Conservation (phyloP, 2,113 vertebrate genomes). For the Megalops atlanticus region DNA sequence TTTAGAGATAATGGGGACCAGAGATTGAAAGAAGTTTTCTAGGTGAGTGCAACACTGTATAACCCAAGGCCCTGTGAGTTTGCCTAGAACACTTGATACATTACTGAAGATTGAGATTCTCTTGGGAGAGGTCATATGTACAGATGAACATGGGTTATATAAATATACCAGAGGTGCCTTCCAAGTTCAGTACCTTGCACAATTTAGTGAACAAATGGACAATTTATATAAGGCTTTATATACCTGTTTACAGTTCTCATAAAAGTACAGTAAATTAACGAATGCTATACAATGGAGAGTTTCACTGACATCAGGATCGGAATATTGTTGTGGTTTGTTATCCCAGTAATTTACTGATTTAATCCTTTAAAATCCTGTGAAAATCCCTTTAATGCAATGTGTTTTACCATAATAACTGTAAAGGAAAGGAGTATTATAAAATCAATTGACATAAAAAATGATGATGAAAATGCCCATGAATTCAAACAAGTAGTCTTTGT, state of each 20-base stretch:
- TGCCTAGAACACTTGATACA: background rate
- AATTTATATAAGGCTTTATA: background rate
- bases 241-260: background rate
- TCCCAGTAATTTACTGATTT: conserved; percentile 13
- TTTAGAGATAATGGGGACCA: no score
- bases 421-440: background rate
- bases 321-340: no score
- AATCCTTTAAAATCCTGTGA: conserved; percentile 49
- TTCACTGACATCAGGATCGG: no score
- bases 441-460: background rate
- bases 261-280: background rate
- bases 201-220: background rate
- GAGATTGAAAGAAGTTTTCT: background rate
- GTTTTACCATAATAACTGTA: background rate
- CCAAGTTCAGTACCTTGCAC: background rate
- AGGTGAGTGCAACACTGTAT: no score
- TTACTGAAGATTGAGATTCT: background rate
- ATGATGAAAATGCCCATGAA: background rate
- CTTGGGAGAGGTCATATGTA: background rate
- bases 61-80: no score
- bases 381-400: conserved; percentile 43
- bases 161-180: background rate
- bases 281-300: no score
- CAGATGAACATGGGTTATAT: background rate
- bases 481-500: background rate